Evolutionary conservation across 2,888 invertebrate genomes (phyloP).

Genomic region (Drosophila quasianomalipes): DNA sequence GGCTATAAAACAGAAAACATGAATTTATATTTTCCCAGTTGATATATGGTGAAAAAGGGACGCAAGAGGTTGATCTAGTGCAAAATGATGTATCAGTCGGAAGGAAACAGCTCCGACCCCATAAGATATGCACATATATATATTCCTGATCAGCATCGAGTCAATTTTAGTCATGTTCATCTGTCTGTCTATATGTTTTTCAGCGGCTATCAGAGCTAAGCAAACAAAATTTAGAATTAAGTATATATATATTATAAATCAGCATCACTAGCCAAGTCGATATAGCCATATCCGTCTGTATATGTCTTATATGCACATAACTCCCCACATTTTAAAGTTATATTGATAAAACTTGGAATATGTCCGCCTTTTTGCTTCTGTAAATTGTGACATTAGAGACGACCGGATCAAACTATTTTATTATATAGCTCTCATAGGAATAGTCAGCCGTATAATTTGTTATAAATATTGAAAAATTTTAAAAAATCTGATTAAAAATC

Average conservation of each 20-base stretch:
- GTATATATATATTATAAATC: not conserved
- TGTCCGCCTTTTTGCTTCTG: not conserved
- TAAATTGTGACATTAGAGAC: too few species aligned
- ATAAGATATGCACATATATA: not conserved
- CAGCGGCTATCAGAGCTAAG: too few species aligned
- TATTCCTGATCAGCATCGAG: not conserved
- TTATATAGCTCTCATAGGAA: not conserved
- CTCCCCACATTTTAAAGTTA: not conserved
- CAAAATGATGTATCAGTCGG: not conserved
- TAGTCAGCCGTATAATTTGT: not conserved
- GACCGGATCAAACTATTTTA: not conserved
- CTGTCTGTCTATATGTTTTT: not conserved
- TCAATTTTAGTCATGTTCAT: not conserved
- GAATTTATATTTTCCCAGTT: slow-evolving; percentile 27
- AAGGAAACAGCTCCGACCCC: not conserved
- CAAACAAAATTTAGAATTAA: not conserved
- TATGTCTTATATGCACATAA: not conserved
- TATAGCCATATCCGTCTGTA: not conserved
- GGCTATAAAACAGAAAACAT: slow-evolving; percentile 39
- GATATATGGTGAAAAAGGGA: not conserved
- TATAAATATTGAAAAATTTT: not conserved
- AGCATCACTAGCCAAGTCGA: not conserved
- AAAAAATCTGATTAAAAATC: not conserved
- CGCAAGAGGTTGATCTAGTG: not conserved
- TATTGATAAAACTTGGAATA: not conserved